phyloP scores from a whole-genome alignment of 1,140 invertebrate species.

The Nebria ingens region DNA sequence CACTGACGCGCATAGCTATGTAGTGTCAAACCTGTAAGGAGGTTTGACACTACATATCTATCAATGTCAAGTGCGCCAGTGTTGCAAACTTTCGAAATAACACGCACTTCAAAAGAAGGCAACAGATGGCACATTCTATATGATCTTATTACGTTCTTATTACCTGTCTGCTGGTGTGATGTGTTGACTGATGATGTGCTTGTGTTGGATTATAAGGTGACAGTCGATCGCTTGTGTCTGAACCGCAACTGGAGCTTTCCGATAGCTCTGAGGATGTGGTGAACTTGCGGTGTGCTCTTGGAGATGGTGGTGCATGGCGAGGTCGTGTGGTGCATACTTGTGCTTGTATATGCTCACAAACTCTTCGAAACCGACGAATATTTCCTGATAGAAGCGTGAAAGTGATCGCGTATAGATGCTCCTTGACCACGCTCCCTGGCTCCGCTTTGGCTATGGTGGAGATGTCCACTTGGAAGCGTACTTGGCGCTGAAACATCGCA shows the following conservation, averaged over 20 bases:
- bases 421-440: constrained; percentile 59
- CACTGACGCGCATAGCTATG: no score
- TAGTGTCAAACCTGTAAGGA: no score
- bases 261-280: constrained; percentile 48
- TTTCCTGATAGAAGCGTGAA: constrained; percentile 94
- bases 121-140: no score
- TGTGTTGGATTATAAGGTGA: constrained; percentile 50
- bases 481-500: constrained; percentile 92
- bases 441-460: constrained; percentile 56
- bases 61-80: no score
- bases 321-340: constrained; percentile 63
- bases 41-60: no score
- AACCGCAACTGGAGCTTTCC: constrained; percentile 73
- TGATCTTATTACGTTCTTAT: background rate
- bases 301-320: constrained; percentile 58
- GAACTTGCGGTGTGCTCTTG: constrained; percentile 54
- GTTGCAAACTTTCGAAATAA: no score
- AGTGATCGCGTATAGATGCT: constrained; percentile 86
- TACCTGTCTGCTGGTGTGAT: constrained; percentile 6
- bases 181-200: constrained; percentile 23
- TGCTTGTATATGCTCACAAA: constrained; percentile 92
- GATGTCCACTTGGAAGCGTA: constrained; percentile 80
- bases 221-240: constrained; percentile 66
- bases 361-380: constrained; percentile 84
- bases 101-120: no score